Base-by-base conservation (phyloP, 2,797 vertebrate species). In the Dendrocincla tyrannina region DNA sequence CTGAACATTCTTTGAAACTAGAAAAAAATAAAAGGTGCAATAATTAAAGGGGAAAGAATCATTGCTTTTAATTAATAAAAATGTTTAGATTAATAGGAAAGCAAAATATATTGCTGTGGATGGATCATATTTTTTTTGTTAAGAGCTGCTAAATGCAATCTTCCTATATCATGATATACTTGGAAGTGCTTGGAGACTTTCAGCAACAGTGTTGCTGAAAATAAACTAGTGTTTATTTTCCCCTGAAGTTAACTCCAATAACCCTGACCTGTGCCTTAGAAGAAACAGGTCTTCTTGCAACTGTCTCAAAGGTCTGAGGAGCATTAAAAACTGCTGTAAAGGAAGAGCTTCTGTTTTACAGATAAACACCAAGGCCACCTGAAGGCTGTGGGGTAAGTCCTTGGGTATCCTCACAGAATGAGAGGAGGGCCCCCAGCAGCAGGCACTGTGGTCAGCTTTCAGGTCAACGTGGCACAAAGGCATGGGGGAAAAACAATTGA, bases 51-150 rank as follows among this genome's bases (percentile, higher is more conserved):
- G 25, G 64, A 87, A 85, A 69, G 9, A 80, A 78, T 50, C 0
- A 68, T 60, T 47, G 14, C 1, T 88, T 89, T 88, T 77, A 93
- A 91, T 89, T 74, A 90, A 76, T 42, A 27, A 79, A 91, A 64
- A 67, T 74, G 4, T 70, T 89, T 70, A 39, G 17, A 66, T 66
- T 89, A 74, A 58, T 18, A 66, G 47, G 35, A 89, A 77, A 70
- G 35, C 6, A 46, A 95, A 92, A 83, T 16, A 73, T 47, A 76
- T 90, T 78, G 17, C 12, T 70, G 30, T 13, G 16, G 22, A 72
- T 25, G 23, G 67, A 53, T 77, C 23, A 46, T 58, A 41, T 80
- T 70, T 70, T 70, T 92, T 69, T 66, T 70, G 4, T 39, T 70
- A 46, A 49, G 44, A 92, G 78, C 24, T 63, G 33, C 10, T 74